Conservation (phyloP, 1,140 invertebrate genomes). For the Papilio glaucus region DNA sequence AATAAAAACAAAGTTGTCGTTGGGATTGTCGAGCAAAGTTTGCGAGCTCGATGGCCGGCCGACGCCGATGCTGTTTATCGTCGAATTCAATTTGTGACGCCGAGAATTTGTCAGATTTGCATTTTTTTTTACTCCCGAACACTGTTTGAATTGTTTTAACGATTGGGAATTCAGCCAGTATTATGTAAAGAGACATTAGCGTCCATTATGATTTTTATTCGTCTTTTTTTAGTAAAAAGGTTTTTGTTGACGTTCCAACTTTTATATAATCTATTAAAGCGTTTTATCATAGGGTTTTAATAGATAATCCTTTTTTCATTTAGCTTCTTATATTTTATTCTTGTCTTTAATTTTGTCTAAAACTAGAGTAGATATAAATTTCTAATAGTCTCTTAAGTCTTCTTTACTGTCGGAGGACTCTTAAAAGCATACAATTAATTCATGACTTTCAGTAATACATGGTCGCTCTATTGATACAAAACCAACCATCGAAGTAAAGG, state of each 20-base stretch:
- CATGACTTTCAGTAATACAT: no score
- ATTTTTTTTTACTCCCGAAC: conserved; percentile 29
- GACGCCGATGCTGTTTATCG: conserved; percentile 35
- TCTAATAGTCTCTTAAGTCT: no score
- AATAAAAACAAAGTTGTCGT: conserved; percentile 38
- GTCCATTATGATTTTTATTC: conserved; percentile 32
- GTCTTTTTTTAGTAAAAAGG: conserved; percentile 18
- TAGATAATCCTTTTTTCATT: no score
- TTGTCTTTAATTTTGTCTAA: no score
- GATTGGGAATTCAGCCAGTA: conserved; percentile 34
- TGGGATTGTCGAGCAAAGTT: conserved; percentile 24
- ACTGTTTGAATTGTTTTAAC: conserved; percentile 33
- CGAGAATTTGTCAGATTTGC: conserved; percentile 39
- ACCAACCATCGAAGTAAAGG: neutral
- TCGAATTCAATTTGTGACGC: conserved; percentile 36
- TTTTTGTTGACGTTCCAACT: conserved; percentile 18
- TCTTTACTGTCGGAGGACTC: no score
- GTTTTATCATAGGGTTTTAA: neutral
- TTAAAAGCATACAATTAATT: no score
- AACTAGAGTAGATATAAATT: no score
- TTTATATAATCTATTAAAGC: conserved; percentile 13
- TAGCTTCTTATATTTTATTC: no score
- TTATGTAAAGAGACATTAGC: conserved; percentile 35
- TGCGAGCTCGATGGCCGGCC: conserved; percentile 21
- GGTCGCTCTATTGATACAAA: no score